A percentile compares a stretch with the other conserved stretches of the same genome.
Conservation (phyloP, 1,140 invertebrate species). For the Heliconius hewitsoni region DNA sequence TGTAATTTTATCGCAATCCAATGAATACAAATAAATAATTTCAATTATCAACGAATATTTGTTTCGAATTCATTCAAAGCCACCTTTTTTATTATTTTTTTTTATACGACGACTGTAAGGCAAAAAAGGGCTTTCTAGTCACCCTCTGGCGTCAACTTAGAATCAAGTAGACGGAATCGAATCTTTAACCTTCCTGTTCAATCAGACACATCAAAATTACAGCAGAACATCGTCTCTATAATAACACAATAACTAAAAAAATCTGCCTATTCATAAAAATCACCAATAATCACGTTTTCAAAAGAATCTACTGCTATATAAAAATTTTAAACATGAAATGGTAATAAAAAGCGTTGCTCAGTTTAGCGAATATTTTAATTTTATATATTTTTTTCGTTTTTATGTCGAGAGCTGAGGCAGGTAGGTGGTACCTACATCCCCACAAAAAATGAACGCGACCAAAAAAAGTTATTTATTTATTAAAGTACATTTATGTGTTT, state of each 20-base stretch:
- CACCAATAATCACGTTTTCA: slow-evolving; percentile 6
- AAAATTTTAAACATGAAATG: slow-evolving; percentile 4
- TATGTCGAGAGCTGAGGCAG: slow-evolving; percentile 1
- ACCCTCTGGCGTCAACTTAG: no score
- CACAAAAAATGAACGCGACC: neutral
- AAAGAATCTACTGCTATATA: neutral
- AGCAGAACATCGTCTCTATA: neutral
- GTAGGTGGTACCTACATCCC: neutral
- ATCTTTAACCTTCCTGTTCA: no score
- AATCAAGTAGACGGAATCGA: no score
- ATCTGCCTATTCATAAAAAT: neutral
- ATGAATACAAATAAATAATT: no score
- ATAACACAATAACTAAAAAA: neutral
- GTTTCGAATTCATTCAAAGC: no score
- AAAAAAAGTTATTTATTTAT: slow-evolving; percentile 3
- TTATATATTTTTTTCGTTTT: slow-evolving; percentile 6
- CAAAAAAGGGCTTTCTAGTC: neutral
- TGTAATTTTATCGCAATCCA: no score
- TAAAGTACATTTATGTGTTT: neutral
- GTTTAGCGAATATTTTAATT: slow-evolving; percentile 4
- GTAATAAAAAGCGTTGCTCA: slow-evolving; percentile 3
- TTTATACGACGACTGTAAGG: no score
- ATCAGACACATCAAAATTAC: neutral
- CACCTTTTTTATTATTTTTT: no score
- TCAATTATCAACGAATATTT: no score